phyloP scores from a whole-genome alignment of 2,113 vertebrate species.

The Boulengeromyrus knoepffleri region DNA sequence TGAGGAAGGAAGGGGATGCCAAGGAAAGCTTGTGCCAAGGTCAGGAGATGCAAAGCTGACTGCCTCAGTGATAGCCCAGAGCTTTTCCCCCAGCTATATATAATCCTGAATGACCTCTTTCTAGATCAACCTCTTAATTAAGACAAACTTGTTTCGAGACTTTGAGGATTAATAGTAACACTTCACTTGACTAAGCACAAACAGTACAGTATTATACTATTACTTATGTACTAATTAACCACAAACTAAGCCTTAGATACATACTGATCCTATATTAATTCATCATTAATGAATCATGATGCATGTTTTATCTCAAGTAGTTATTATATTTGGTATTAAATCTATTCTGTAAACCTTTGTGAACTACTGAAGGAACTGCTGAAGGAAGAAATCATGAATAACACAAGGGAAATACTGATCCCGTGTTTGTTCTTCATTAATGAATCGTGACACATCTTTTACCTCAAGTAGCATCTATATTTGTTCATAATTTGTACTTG shows the following conservation, averaged over 20 bases:
- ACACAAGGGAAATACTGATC: background rate
- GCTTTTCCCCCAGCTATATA: background rate
- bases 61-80: background rate
- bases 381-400: background rate
- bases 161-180: background rate
- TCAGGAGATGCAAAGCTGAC: background rate
- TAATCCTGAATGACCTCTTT: background rate
- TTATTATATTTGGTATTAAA: background rate
- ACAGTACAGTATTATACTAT: background rate
- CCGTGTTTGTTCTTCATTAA: background rate
- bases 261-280: background rate
- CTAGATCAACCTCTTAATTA: background rate
- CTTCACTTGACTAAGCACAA: background rate
- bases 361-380: background rate
- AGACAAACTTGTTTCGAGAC: background rate
- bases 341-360: background rate
- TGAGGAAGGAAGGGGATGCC: slow-evolving; percentile 38
- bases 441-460: background rate
- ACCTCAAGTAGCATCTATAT: background rate
- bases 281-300: background rate
- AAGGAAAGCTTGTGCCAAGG: background rate
- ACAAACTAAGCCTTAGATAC: background rate
- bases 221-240: background rate
- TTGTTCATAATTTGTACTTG: background rate
- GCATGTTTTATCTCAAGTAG: background rate